Percentiles rank a stretch among this genome's conserved stretches.
Evolutionary conservation across 1,140 invertebrate species (phyloP).

Genomic region (Phymastichus coffea): DNA sequence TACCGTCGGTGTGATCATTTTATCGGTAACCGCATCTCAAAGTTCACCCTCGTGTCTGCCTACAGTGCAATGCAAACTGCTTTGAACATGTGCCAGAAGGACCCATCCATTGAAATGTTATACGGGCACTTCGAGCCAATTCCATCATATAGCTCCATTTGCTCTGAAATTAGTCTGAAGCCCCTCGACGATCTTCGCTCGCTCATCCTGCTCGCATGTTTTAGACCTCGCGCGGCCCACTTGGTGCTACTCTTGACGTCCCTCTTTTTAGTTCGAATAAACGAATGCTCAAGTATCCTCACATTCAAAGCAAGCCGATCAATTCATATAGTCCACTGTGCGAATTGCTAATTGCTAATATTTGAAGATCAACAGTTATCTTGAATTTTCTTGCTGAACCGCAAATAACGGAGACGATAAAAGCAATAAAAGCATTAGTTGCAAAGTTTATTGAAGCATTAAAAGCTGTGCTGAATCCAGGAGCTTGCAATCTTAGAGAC

Average conservation of each 20-base stretch:
- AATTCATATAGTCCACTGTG: too few species aligned
- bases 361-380: too few species aligned
- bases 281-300: too few species aligned
- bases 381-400: too few species aligned
- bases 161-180: conserved; percentile 36
- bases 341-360: too few species aligned
- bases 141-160: conserved; percentile 30
- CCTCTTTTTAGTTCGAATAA: neutral
- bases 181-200: neutral
- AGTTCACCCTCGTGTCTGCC: conserved; percentile 32
- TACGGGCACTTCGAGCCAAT: conserved; percentile 24
- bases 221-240: neutral
- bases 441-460: too few species aligned
- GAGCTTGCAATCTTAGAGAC: too few species aligned
- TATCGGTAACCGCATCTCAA: conserved; percentile 42
- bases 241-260: neutral
- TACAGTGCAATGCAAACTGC: conserved; percentile 42
- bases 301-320: too few species aligned
- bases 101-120: conserved; percentile 44
- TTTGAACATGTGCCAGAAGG: conserved; percentile 42
- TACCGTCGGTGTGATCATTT: conserved; percentile 41
- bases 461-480: too few species aligned
- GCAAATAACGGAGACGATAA: too few species aligned
- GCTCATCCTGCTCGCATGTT: neutral
- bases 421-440: too few species aligned